phyloP scores from a whole-genome alignment of 92 coral and sea anemone species.

The Meandrina meandrites region DNA sequence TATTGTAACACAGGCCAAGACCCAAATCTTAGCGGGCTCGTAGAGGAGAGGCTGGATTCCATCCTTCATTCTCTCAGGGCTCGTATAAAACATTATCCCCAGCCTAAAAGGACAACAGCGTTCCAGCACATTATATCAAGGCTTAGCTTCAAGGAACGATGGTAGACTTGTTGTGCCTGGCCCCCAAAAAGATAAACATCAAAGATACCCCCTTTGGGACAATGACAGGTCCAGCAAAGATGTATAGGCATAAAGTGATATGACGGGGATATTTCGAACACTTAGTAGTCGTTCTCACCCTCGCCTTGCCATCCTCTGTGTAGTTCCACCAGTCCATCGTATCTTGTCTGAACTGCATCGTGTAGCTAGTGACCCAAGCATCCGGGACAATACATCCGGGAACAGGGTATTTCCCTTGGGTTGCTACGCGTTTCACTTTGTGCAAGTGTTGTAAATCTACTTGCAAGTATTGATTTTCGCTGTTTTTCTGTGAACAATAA shows the following conservation, averaged over 20 bases:
- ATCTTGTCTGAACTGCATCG: constrained; percentile 48
- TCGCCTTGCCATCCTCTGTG: constrained; percentile 36
- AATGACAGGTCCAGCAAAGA: background rate
- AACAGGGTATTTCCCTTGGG: constrained; percentile 63
- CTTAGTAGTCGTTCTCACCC: constrained; percentile 22
- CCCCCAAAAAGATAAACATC: no score
- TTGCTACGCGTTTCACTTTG: constrained; percentile 54
- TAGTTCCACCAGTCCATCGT: constrained; percentile 46
- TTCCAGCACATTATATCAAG: no score
- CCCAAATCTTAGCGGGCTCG: no score
- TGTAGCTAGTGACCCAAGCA: constrained; percentile 63
- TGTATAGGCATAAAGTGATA: background rate
- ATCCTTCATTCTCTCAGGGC: no score
- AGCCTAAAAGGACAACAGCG: no score
- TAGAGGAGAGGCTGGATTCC: no score
- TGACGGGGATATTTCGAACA: background rate
- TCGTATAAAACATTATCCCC: no score
- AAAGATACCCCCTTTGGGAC: background rate
- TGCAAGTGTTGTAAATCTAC: constrained; percentile 32
- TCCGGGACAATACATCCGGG: constrained; percentile 49
- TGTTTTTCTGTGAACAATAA: background rate
- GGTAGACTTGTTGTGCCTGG: no score
- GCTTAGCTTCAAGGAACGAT: no score
- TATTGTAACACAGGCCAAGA: no score
- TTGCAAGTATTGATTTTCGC: constrained; percentile 50